phyloP scores from a whole-genome alignment of 92 coral and sea anemone species.

The Epizoanthus illoricatus region DNA sequence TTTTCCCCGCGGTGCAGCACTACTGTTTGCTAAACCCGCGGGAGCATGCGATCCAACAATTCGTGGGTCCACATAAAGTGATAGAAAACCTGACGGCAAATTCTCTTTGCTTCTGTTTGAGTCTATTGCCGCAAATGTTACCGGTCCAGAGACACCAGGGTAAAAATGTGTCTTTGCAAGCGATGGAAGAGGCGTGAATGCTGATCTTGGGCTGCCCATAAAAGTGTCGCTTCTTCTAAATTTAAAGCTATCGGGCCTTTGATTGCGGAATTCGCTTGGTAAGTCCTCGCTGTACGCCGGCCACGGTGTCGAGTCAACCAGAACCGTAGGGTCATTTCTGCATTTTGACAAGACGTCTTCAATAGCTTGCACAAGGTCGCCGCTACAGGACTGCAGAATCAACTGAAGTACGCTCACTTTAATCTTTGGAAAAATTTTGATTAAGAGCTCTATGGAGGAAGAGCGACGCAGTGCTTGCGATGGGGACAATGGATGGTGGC shows the following conservation, averaged over 20 bases:
- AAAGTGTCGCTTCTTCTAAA: constrained; percentile 65
- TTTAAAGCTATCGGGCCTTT: constrained; percentile 65
- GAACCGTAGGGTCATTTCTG: constrained; percentile 66
- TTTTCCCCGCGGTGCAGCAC: neutral
- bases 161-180: constrained; percentile 71
- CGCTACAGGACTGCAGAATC: constrained; percentile 90
- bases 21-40: neutral
- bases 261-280: constrained; percentile 64
- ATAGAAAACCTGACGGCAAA: constrained; percentile 48
- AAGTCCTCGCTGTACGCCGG: constrained; percentile 59
- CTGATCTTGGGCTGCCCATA: constrained; percentile 75
- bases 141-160: constrained; percentile 53
- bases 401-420: constrained; percentile 92
- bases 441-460: constrained; percentile 85
- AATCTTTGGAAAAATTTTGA: constrained; percentile 93
- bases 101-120: constrained; percentile 63
- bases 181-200: constrained; percentile 77
- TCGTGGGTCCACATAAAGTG: constrained; percentile 68
- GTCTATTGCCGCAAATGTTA: constrained; percentile 70
- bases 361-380: constrained; percentile 93
- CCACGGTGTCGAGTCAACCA: constrained; percentile 78
- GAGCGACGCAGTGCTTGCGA: constrained; percentile 75
- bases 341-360: constrained; percentile 88
- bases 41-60: constrained; percentile 32
- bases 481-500: constrained; percentile 47